These are phyloP conservation scores for Sycophila sp. DNA, from an alignment of 1,140 invertebrate genomes.

Conservation along the genomic window DNA sequence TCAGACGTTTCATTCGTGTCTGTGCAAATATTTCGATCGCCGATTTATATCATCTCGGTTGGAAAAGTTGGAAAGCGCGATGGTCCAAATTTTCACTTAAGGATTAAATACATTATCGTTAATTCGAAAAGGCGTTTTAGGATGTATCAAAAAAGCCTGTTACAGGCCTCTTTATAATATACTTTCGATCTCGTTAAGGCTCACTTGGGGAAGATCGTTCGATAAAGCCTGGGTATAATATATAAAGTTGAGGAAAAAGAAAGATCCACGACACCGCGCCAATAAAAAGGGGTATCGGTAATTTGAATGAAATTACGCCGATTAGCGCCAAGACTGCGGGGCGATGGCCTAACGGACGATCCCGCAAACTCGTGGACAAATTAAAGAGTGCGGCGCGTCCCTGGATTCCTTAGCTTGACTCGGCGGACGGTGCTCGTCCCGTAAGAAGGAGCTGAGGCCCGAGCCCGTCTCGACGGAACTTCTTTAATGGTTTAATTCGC, in stretches of 20 bases:
- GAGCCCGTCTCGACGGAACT: conserved; percentile 32
- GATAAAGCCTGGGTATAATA: not conserved
- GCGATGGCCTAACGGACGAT: conserved; percentile 1
- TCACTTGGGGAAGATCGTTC: not conserved
- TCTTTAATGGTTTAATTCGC: conserved; percentile 56
- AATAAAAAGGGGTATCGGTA: conserved; percentile 16
- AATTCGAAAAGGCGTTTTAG: not conserved
- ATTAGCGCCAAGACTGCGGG: conserved; percentile 25
- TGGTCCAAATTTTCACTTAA: no score
- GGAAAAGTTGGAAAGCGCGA: not conserved
- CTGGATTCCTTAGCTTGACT: no score
- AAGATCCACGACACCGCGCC: not conserved
- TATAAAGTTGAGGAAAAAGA: not conserved
- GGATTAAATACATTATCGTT: no score
- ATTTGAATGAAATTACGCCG: conserved; percentile 39
- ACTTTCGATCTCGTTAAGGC: not conserved
- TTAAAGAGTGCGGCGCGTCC: conserved; percentile 26
- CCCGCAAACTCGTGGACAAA: conserved; percentile 29
- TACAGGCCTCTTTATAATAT: no score
- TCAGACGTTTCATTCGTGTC: no score
- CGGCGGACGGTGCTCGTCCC: not conserved
- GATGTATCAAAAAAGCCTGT: no score
- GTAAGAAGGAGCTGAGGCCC: no score
- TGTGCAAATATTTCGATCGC: no score
- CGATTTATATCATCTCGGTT: not conserved